phyloP scores from a whole-genome alignment of 1,140 invertebrate genomes.

The Bemisia tabaci region DNA sequence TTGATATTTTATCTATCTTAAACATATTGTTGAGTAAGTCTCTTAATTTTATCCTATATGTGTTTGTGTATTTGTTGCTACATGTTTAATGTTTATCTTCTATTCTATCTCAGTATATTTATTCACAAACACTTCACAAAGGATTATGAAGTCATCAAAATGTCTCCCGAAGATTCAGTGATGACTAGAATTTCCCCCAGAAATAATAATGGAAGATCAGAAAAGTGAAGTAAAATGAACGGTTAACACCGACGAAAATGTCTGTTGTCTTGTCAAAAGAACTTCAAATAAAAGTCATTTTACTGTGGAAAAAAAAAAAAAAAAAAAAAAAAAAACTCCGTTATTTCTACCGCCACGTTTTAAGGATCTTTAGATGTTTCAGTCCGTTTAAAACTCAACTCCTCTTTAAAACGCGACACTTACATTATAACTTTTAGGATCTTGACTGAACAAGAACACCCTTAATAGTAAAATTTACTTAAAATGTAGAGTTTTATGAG shows the following conservation, averaged over 20 bases:
- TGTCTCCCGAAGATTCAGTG: not conserved
- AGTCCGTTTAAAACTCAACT: too few relatives aligned
- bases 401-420: too few relatives aligned
- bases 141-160: not conserved
- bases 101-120: not conserved
- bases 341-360: too few relatives aligned
- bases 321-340: too few relatives aligned
- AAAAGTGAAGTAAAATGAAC: not conserved
- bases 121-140: not conserved
- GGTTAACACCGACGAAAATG: not conserved
- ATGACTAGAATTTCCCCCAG: not conserved
- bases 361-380: too few relatives aligned
- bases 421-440: too few relatives aligned
- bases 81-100: not conserved
- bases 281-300: not conserved
- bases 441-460: too few relatives aligned
- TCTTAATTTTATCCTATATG: not conserved
- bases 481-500: too few relatives aligned
- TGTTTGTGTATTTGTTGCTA: not conserved
- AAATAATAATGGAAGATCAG: too few relatives aligned
- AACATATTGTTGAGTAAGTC: not conserved
- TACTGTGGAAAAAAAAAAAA: too few relatives aligned
- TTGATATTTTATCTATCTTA: not conserved
- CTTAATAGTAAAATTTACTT: too few relatives aligned
- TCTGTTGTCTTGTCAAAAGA: not conserved